phyloP scores from a whole-genome alignment of 2,797 vertebrate species.

The Lagorchestes hirsutus region DNA sequence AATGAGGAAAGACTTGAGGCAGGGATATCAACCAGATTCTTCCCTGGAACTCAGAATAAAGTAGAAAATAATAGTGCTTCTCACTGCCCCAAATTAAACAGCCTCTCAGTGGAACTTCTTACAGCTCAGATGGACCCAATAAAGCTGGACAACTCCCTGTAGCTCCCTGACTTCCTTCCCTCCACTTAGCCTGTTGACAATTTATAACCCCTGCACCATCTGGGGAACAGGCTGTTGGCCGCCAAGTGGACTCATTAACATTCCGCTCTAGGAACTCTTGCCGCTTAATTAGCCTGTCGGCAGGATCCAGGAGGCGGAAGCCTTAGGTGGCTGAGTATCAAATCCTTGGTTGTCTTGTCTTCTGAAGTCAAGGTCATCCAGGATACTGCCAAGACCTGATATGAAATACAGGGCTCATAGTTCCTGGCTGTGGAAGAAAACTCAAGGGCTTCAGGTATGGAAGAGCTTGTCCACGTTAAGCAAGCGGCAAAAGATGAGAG shows the following conservation, averaged over 20 bases:
- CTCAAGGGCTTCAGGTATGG: slow-evolving; percentile 64
- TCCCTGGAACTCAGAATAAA: background rate
- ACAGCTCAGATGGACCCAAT: slow-evolving; percentile 21
- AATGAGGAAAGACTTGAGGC: background rate
- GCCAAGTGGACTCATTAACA: slow-evolving; percentile 81
- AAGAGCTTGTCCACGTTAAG: slow-evolving; percentile 52
- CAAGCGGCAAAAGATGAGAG: slow-evolving; percentile 55
- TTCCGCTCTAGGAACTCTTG: slow-evolving; percentile 70
- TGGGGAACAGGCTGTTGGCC: slow-evolving; percentile 73
- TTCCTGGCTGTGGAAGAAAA: background rate
- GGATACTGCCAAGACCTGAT: slow-evolving; percentile 52
- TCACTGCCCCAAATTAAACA: background rate
- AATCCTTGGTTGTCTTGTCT: slow-evolving; percentile 71
- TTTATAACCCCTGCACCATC: slow-evolving; percentile 79
- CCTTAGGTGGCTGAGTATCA: slow-evolving; percentile 76
- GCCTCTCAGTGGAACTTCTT: slow-evolving; percentile 15
- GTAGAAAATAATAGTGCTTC: background rate
- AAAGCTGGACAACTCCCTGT: slow-evolving; percentile 59
- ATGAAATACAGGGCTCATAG: slow-evolving; percentile 27
- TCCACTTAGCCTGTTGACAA: slow-evolving; percentile 69
- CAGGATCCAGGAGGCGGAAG: slow-evolving; percentile 68
- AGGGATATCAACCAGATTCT: background rate
- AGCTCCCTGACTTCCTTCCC: slow-evolving; percentile 30
- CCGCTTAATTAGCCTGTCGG: slow-evolving; percentile 70
- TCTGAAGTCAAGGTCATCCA: slow-evolving; percentile 79